phyloP scores from a whole-genome alignment of 2,113 vertebrate genomes.

The Speoplatyrhinus poulsoni region DNA sequence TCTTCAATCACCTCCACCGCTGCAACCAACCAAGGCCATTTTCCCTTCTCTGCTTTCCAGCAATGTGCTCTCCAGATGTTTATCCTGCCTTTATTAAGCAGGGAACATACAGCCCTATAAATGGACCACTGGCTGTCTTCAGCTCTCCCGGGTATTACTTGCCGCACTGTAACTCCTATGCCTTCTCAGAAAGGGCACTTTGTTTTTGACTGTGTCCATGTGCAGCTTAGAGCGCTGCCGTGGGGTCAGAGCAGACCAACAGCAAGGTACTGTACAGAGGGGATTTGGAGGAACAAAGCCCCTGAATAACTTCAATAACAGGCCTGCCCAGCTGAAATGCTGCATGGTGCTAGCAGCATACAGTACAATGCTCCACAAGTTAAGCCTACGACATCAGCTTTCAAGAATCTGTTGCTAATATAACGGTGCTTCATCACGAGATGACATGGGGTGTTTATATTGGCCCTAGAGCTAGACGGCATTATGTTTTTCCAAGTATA shows the following conservation, averaged over 20 bases:
- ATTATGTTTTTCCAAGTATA: constrained; percentile 45
- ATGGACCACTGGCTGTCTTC: constrained; percentile 64
- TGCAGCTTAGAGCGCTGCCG: constrained; percentile 44
- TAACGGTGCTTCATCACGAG: constrained; percentile 23
- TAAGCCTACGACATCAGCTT: constrained; percentile 21
- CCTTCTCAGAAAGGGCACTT: constrained; percentile 24
- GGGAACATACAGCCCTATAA: constrained; percentile 71
- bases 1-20: constrained; percentile 70
- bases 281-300: constrained; percentile 38
- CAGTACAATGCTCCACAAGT: constrained; percentile 11
- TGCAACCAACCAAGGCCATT: constrained; percentile 53
- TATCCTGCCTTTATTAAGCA: constrained; percentile 70
- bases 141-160: constrained; percentile 63
- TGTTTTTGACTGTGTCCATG: constrained; percentile 52
- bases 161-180: constrained; percentile 56
- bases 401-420: constrained; percentile 47
- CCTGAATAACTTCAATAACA: constrained; percentile 16
- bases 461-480: constrained; percentile 19
- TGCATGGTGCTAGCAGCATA: background rate
- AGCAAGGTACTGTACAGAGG: constrained; percentile 41
- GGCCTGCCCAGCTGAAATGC: too few species aligned
- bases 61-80: constrained; percentile 81
- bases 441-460: constrained; percentile 34
- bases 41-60: constrained; percentile 49
- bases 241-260: constrained; percentile 43